Evolutionary conservation across 1,140 invertebrate genomes (phyloP).

Genomic region (Magallana ariakensis): DNA sequence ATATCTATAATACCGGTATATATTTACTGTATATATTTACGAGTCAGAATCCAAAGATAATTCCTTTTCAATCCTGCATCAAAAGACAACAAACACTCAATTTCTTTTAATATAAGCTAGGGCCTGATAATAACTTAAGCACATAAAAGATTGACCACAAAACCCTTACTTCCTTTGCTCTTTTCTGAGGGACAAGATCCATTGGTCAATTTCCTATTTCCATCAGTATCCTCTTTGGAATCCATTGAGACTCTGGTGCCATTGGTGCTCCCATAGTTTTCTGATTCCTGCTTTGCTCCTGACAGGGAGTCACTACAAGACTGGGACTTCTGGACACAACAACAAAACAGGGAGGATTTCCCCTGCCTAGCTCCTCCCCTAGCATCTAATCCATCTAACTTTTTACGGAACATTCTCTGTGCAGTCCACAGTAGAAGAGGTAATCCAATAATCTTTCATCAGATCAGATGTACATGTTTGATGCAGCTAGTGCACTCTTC

Average conservation of each 20-base stretch:
- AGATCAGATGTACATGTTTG: too few relatives aligned
- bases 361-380: background rate
- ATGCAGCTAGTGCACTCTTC: too few relatives aligned
- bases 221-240: background rate
- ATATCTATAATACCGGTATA: too few relatives aligned
- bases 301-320: background rate
- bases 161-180: constrained; percentile 6
- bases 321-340: constrained; percentile 15
- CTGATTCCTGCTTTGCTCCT: background rate
- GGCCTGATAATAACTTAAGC: too few relatives aligned
- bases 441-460: too few relatives aligned
- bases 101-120: too few relatives aligned
- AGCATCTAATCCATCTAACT: background rate
- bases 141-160: background rate
- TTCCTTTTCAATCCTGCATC: too few relatives aligned
- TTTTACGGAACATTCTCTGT: background rate
- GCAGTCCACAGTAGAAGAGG: too few relatives aligned
- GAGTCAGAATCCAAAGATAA: too few relatives aligned
- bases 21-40: too few relatives aligned
- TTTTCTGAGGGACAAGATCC: background rate
- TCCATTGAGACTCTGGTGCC: background rate
- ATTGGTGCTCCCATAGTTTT: background rate
- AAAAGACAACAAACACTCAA: too few relatives aligned
- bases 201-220: constrained; percentile 1
- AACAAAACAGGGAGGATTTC: background rate